A percentile compares a stretch with the other conserved stretches of the same genome.
Conservation (phyloP, 2,888 invertebrate genomes). For the Philaethria dido region DNA sequence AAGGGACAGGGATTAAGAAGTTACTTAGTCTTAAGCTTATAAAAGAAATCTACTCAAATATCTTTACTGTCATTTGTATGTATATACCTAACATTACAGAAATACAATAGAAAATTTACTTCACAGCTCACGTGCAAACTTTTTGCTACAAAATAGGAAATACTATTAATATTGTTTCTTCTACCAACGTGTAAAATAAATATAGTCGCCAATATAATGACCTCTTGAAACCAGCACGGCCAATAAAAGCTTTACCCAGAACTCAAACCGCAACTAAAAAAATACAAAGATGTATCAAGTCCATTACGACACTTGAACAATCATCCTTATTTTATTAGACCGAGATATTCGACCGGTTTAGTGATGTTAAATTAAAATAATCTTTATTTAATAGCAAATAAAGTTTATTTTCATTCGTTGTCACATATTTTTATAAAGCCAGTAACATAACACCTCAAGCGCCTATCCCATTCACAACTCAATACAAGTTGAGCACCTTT, state of each 20-base stretch:
- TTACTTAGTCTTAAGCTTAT: too few species aligned
- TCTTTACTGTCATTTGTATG: too few species aligned
- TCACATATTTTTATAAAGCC: slow-evolving; percentile 30
- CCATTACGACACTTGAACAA: slow-evolving; percentile 63
- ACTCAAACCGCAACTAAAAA: slow-evolving; percentile 36
- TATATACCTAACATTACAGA: too few species aligned
- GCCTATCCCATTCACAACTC: slow-evolving; percentile 61
- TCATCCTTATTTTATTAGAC: slow-evolving; percentile 64
- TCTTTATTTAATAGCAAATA: slow-evolving; percentile 13
- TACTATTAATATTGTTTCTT: background rate
- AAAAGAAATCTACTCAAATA: too few species aligned
- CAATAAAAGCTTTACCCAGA: slow-evolving; percentile 45
- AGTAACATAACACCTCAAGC: slow-evolving; percentile 63
- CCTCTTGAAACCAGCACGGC: slow-evolving; percentile 48
- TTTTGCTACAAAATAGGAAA: background rate
- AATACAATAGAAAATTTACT: background rate
- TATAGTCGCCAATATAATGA: slow-evolving; percentile 40
- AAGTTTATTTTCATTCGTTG: slow-evolving; percentile 9
- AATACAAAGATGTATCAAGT: slow-evolving; percentile 43
- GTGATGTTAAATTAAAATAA: slow-evolving; percentile 20
- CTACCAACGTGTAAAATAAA: slow-evolving; percentile 28
- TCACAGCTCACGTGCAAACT: background rate
- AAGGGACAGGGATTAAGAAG: too few species aligned
- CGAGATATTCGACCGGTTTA: slow-evolving; percentile 48
- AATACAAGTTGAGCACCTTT: slow-evolving; percentile 72